These are phyloP conservation scores for Zaprionus nigranus DNA, from an alignment of 1,140 invertebrate genomes.

Conservation along the genomic window DNA sequence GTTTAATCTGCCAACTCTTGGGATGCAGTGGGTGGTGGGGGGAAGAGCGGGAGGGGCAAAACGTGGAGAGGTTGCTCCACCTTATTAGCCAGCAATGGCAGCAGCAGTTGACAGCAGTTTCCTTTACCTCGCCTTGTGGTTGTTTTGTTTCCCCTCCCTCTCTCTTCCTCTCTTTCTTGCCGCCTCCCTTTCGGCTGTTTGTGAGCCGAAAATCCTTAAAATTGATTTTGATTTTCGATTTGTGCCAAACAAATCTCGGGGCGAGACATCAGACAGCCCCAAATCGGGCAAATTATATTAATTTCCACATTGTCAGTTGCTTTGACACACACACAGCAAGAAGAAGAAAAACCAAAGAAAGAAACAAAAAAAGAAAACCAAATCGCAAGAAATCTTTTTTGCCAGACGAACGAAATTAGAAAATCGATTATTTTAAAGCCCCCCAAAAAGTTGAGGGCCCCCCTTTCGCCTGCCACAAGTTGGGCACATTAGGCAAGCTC, in stretches of 20 bases:
- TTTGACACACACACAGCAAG: slow-evolving; percentile 69
- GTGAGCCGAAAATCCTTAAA: slow-evolving; percentile 69
- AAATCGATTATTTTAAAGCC: slow-evolving; percentile 81
- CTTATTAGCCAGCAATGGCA: slow-evolving; percentile 48
- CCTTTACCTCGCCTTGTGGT: slow-evolving; percentile 30
- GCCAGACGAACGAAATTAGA: slow-evolving; percentile 53
- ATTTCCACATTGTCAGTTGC: slow-evolving; percentile 79
- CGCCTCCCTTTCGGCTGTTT: slow-evolving; percentile 6
- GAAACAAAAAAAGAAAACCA: slow-evolving; percentile 30
- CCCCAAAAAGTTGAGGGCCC: background rate
- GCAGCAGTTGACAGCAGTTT: slow-evolving; percentile 64
- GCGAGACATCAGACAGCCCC: slow-evolving; percentile 74
- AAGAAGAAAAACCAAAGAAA: background rate
- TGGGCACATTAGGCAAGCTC: slow-evolving; percentile 44
- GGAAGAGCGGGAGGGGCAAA: background rate
- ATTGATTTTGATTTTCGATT: slow-evolving; percentile 77
- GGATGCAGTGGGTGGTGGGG: background rate
- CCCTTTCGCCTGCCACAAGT: background rate
- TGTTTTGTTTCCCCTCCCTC: slow-evolving; percentile 24
- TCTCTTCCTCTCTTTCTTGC: background rate
- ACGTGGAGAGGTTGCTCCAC: slow-evolving; percentile 5
- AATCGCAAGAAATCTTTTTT: slow-evolving; percentile 51
- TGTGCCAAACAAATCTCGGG: slow-evolving; percentile 70
- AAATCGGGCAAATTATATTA: slow-evolving; percentile 82
- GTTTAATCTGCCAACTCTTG: slow-evolving; percentile 64